Base-by-base conservation (phyloP, 2,888 invertebrate species). In the Parnassius smintheus region DNA sequence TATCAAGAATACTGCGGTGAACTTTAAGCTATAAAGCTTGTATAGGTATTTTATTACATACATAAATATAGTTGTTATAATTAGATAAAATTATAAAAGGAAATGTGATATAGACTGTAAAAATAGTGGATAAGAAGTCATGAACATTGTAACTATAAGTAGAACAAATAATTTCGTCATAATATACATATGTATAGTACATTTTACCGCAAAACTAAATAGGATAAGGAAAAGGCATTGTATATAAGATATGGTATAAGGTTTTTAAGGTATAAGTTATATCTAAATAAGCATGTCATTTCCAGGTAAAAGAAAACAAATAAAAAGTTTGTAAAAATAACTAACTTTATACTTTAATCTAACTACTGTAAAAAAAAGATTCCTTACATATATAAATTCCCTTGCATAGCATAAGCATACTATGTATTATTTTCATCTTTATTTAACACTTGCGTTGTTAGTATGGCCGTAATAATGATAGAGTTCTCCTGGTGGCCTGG, bases 51-150 rank as follows among this genome's bases (percentile, higher is more conserved):
- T 54, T 55, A 59, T n/a, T 58, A 58, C n/a, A 51, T 53, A 61
- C 12, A 51, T 61, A 61, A 55, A 59, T 54, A 68, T 69, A 71
- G 65, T 72, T 66, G 72, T 76, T 60, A 64, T 72, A 65, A 59
- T 71, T 61, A 72, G 86, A 88, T 86, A 71, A 18, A 18, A 18
- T 18, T 78, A 82, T 86, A 86, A 86, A 86, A 87, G 85, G 83
- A 89, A 91, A 90, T 91, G 91, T 91, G 91, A 91, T 91, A 91
- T 91, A 91, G 90, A 81, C 82, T 91, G 91, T 91, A 91, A 90
- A 91, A 88, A 87, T 72, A 73, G 75, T 82, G 81, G 73, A 55
- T 85, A 89, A 89, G 84, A 72, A 49, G 85, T 86, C 81, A 81
- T 77, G 77, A 82, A 82, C 81, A 81, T 80, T 86, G 78, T 83